Conservation (phyloP, 2,888 invertebrate genomes). For the Scaptomyza tumidula region DNA sequence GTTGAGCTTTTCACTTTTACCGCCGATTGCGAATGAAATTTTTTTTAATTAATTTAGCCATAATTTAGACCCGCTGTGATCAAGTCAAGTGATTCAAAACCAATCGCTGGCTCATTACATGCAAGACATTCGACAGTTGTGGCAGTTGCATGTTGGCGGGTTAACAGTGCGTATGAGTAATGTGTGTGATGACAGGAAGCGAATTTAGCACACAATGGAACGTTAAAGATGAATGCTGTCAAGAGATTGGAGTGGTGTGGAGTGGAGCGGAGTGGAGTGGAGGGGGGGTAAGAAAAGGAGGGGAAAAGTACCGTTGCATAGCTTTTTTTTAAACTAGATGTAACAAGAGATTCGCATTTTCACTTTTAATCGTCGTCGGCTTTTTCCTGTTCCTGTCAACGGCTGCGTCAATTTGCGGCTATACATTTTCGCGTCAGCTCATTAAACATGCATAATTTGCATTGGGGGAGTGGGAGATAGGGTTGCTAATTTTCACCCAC, state of each 20-base stretch:
- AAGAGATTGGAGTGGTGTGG: background rate
- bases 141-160: constrained; percentile 40
- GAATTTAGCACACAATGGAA: constrained; percentile 76
- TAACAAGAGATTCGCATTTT: constrained; percentile 66
- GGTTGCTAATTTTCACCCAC: constrained; percentile 38
- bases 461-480: constrained; percentile 1
- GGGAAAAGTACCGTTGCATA: constrained; percentile 5
- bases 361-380: constrained; percentile 54
- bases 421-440: constrained; percentile 72
- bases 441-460: constrained; percentile 72
- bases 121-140: constrained; percentile 15
- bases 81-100: constrained; percentile 30
- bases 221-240: background rate
- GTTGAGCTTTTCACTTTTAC: constrained; percentile 33
- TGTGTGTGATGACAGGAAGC: constrained; percentile 65
- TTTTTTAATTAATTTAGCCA: constrained; percentile 70
- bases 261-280: background rate
- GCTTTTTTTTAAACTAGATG: constrained; percentile 43
- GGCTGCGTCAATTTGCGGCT: constrained; percentile 60
- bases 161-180: constrained; percentile 78
- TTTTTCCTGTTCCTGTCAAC: constrained; percentile 68
- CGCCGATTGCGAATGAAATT: constrained; percentile 21
- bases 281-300: background rate
- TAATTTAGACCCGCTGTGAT: constrained; percentile 57
- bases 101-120: constrained; percentile 47